These are phyloP conservation scores for Pseudomyrmex pallidus DNA, from an alignment of 1,140 invertebrate genomes.

Conservation along the genomic window DNA sequence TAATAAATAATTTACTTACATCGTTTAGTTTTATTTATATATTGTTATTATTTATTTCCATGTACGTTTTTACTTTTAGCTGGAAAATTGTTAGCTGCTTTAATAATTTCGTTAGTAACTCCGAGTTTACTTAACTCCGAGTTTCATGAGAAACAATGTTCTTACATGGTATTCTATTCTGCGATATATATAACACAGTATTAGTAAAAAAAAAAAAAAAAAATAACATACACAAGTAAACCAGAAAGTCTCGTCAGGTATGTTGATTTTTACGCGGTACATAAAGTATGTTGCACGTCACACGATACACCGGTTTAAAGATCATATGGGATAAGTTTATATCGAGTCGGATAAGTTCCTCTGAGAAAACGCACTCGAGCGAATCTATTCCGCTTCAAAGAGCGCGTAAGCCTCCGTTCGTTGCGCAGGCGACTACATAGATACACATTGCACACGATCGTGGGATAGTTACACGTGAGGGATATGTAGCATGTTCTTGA, in stretches of 20 bases:
- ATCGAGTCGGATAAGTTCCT: slow-evolving; percentile 41
- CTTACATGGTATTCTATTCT: background rate
- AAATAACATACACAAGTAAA: too few species aligned
- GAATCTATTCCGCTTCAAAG: slow-evolving; percentile 58
- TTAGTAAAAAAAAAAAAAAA: slow-evolving; percentile 5
- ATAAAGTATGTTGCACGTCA: background rate
- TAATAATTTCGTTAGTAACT: too few species aligned
- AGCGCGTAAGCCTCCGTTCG: slow-evolving; percentile 22
- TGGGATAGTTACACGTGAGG: slow-evolving; percentile 39
- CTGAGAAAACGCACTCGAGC: slow-evolving; percentile 59
- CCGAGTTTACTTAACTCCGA: background rate
- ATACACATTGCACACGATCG: slow-evolving; percentile 16
- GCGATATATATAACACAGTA: background rate
- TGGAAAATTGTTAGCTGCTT: background rate
- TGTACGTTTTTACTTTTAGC: too few species aligned
- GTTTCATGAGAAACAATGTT: background rate
- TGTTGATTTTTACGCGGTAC: background rate
- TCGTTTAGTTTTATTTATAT: too few species aligned
- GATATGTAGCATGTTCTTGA: slow-evolving; percentile 10
- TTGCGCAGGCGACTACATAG: background rate
- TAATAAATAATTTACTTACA: too few species aligned
- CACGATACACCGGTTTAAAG: slow-evolving; percentile 27
- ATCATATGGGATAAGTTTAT: slow-evolving; percentile 4
- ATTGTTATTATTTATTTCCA: too few species aligned
- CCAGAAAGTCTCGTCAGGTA: background rate